Evolutionary conservation across 2,888 invertebrate genomes (phyloP), one percentile per base, ranked within the genome.

Genomic region (Sepiola atlantica): DNA sequence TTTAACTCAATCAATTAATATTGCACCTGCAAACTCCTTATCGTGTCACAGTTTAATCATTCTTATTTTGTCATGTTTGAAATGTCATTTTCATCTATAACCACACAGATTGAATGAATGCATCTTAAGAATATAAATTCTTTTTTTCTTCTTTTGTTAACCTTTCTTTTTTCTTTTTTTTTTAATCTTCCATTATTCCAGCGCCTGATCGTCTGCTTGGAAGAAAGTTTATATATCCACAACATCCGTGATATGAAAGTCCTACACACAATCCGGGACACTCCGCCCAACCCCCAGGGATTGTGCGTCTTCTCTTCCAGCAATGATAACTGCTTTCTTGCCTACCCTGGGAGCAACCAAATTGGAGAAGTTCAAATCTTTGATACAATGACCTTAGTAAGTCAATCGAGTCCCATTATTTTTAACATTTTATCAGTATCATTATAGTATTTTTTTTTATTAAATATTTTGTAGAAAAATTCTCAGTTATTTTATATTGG

Each of bases 171-270:
- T 77, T 77, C 28, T n/a, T 55, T 14, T 94, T 28, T 57, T 32
- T 94, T 54, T 45, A 94, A 55, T 94, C 93, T 94, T 95, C 93
- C 94, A 94, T 94, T 94, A 94, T 97, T 97, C 93, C 98, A 98
- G 98, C 98, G 99, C 97, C 98, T 99, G 97, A 98, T 99, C 96
- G 99, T 99, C 96, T 99, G 99, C 97, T 98, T 99, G 96, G 99
- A 99, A 97, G 99, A 99, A 97, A 99, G 99, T 96, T 98, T 99
- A 96, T 99, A 99, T 97, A 99, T 99, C 97, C 99, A 99, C 98
- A 99, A 99, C 98, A 99, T 99, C 97, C 98, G 97, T 32, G 99
- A 99, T 97, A 99, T 99, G 99, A 99, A 99, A 98, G 98, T 99
- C 95, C 98, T 99, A 97, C 99, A 99, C 98, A 99, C 99, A 95